Evolutionary conservation across 2,113 vertebrate species (phyloP).

Genomic region (Vulpes lagopus): DNA sequence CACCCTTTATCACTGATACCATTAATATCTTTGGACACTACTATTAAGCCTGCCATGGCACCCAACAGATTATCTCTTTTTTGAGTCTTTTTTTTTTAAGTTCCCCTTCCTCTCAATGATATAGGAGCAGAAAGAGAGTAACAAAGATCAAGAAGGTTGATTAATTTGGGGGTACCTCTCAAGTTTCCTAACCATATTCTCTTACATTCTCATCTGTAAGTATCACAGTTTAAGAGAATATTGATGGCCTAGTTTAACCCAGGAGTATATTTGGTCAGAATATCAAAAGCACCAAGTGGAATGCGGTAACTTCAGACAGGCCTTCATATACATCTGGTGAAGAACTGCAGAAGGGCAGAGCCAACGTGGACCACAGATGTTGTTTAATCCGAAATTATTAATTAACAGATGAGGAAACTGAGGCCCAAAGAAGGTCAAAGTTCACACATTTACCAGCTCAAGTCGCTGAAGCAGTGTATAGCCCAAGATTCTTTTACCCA

Average conservation of each 20-base stretch:
- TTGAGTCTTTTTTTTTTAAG: background rate
- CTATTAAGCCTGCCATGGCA: background rate
- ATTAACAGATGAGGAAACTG: background rate
- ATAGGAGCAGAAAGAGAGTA: background rate
- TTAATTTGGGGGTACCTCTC: conserved; percentile 9
- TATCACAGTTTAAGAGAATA: conserved; percentile 63
- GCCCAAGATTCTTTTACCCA: background rate
- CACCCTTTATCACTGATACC: background rate
- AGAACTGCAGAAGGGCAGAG: background rate
- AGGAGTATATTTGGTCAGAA: background rate
- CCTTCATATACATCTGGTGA: background rate
- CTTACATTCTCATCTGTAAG: conserved; percentile 58
- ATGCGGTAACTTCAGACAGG: background rate
- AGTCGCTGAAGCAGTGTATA: background rate
- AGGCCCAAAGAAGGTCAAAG: background rate
- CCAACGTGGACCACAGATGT: background rate
- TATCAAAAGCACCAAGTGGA: background rate
- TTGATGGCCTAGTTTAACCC: background rate
- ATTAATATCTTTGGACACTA: background rate
- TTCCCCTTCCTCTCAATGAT: background rate
- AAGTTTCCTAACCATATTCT: conserved; percentile 65
- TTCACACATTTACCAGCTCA: background rate
- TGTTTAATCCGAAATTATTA: background rate
- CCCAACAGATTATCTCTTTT: conserved; percentile 1
- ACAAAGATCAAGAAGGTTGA: background rate